phyloP scores from a whole-genome alignment of 2,888 invertebrate species.

The Orthonychiurus folsomi region DNA sequence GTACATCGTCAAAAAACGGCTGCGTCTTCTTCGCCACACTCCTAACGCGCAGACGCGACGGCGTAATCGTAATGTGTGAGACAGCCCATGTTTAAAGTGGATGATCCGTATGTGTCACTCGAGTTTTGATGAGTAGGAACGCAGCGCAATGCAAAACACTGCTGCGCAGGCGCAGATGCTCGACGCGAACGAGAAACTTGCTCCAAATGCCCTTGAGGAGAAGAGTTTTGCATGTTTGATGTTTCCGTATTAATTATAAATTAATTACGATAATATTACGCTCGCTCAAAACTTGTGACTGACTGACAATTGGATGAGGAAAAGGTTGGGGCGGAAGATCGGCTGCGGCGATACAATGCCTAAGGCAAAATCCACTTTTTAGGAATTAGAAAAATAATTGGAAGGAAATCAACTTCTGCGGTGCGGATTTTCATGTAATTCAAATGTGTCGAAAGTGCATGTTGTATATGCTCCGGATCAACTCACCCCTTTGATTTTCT shows the following conservation, averaged over 20 bases:
- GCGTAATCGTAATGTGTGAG: no score
- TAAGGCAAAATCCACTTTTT: no score
- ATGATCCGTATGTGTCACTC: slow-evolving; percentile 1
- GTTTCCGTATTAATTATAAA: slow-evolving; percentile 1
- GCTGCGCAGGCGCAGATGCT: no score
- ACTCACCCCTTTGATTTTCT: neutral
- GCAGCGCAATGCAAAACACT: no score
- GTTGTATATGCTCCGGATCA: no score
- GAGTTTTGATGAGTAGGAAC: neutral
- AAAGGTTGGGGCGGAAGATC: neutral
- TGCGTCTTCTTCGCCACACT: neutral
- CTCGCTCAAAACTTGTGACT: no score
- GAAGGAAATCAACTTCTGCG: no score
- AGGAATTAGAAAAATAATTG: no score
- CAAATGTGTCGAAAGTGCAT: neutral
- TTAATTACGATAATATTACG: neutral
- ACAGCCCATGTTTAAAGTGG: neutral
- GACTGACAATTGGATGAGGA: neutral
- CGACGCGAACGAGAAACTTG: neutral
- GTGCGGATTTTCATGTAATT: no score
- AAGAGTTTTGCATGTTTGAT: neutral
- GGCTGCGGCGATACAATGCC: no score
- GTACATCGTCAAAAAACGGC: neutral
- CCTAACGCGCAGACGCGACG: no score
- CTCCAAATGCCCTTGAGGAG: neutral